Conservation (phyloP, 2,888 invertebrate genomes). For the Cremastobaeus sp. region DNA sequence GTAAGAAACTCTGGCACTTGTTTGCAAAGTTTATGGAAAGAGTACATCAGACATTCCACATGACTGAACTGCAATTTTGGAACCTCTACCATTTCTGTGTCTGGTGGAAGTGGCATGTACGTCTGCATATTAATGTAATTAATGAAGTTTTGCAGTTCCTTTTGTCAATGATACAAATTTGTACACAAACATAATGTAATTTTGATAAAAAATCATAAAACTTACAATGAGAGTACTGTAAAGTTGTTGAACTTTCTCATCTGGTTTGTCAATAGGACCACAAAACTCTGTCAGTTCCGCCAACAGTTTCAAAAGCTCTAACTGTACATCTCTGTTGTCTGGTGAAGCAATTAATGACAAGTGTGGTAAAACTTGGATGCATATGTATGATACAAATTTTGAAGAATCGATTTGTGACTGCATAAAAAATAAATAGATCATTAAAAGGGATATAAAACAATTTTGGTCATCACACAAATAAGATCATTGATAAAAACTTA, state of each 20-base stretch:
- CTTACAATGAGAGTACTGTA: conserved; percentile 89
- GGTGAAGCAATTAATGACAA: conserved; percentile 83
- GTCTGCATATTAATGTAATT: conserved; percentile 80
- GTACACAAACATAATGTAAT: too few relatives aligned
- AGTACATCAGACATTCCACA: conserved; percentile 93
- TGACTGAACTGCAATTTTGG: conserved; percentile 95
- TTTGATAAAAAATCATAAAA: conserved; percentile 50
- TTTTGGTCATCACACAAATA: neutral
- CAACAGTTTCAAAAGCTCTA: conserved; percentile 90
- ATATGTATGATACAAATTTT: conserved; percentile 90
- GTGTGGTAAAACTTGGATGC: conserved; percentile 89
- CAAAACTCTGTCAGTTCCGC: conserved; percentile 90
- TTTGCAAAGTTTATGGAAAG: conserved; percentile 86
- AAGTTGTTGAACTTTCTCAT: conserved; percentile 86
- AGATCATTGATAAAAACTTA: conserved; percentile 79
- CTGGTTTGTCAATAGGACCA: conserved; percentile 87
- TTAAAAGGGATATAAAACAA: neutral
- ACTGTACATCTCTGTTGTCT: conserved; percentile 83
- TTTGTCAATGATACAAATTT: neutral
- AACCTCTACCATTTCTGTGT: conserved; percentile 82
- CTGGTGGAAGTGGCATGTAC: conserved; percentile 92
- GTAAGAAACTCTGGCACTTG: too few relatives aligned
- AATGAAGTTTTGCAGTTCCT: neutral
- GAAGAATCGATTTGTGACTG: conserved; percentile 92
- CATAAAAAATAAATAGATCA: conserved; percentile 14